These are phyloP conservation scores for Callaeas wilsoni DNA, from an alignment of 2,113 vertebrate species.

Conservation along the genomic window DNA sequence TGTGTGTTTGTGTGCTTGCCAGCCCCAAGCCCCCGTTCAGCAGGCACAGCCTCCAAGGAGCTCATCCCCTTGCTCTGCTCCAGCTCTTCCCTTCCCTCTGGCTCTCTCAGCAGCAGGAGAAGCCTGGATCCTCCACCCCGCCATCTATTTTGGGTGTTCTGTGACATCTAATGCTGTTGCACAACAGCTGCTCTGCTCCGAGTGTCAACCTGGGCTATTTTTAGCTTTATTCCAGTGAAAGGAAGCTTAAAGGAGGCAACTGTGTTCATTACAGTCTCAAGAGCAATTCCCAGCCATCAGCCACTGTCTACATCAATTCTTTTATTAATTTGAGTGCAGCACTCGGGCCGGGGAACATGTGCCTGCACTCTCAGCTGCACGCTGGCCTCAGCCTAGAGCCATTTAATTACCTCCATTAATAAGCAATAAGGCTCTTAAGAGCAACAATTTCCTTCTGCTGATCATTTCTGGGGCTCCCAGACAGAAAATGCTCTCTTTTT, in stretches of 20 bases:
- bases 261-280: neutral
- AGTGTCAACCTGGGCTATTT: neutral
- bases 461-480: neutral
- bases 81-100: neutral
- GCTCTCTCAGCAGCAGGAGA: neutral
- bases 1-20: fast-evolving
- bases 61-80: neutral
- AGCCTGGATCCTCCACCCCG: neutral
- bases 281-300: conserved; percentile 7
- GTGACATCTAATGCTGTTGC: neutral
- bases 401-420: conserved; percentile 35
- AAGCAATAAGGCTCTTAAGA: conserved; percentile 23
- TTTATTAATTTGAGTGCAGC: neutral
- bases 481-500: neutral
- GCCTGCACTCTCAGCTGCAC: neutral
- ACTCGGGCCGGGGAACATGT: neutral
- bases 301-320: neutral
- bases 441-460: neutral
- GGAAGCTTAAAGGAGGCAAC: neutral
- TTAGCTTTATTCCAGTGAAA: neutral
- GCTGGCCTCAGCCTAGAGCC: neutral
- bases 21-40: too few species aligned
- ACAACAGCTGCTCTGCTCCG: neutral
- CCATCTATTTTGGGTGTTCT: neutral
- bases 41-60: too few species aligned